A percentile compares a stretch with the other conserved stretches of the same genome.
Evolutionary conservation across 1,140 invertebrate genomes (phyloP).

Genomic region (Acromyrmex echinatior): DNA sequence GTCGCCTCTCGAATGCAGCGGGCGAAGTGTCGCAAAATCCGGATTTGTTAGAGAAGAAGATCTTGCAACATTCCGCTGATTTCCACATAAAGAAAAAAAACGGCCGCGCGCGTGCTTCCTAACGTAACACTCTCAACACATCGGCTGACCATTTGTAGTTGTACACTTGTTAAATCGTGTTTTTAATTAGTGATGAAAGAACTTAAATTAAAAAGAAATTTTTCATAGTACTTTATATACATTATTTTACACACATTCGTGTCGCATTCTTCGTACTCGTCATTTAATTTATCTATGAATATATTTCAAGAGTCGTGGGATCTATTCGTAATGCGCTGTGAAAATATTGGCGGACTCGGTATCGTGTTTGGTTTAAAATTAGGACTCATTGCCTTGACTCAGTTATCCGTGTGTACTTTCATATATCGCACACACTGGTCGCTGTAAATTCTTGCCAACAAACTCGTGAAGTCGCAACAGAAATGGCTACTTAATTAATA

Average conservation of each 20-base stretch:
- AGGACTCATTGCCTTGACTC: slow-evolving; percentile 50
- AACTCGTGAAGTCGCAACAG: slow-evolving; percentile 52
- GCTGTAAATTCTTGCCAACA: slow-evolving; percentile 60
- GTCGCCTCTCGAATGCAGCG: slow-evolving; percentile 40
- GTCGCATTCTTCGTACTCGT: slow-evolving; percentile 69
- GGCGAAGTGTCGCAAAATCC: slow-evolving; percentile 60
- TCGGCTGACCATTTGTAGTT: slow-evolving; percentile 76
- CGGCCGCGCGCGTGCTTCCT: slow-evolving; percentile 70
- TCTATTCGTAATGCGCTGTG: slow-evolving; percentile 68
- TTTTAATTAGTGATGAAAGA: slow-evolving; percentile 76
- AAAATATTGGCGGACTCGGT: slow-evolving; percentile 64
- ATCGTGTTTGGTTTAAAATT: slow-evolving; percentile 60
- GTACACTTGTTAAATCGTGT: slow-evolving; percentile 73
- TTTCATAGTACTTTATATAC: slow-evolving; percentile 69
- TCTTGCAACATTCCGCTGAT: slow-evolving; percentile 75
- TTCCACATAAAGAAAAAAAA: slow-evolving; percentile 68
- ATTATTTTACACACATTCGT: slow-evolving; percentile 68
- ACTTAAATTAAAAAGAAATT: slow-evolving; percentile 77
- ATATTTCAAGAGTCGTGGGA: slow-evolving; percentile 74
- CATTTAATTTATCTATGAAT: slow-evolving; percentile 70
- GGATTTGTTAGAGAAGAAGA: slow-evolving; percentile 45
- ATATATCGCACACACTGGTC: slow-evolving; percentile 19
- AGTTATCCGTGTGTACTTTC: slow-evolving; percentile 53
- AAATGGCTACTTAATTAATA: slow-evolving; percentile 59
- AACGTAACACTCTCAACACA: slow-evolving; percentile 78